These are phyloP conservation scores for Stigmatopora nigra DNA, from an alignment of 2,113 vertebrate species.

Conservation along the genomic window DNA sequence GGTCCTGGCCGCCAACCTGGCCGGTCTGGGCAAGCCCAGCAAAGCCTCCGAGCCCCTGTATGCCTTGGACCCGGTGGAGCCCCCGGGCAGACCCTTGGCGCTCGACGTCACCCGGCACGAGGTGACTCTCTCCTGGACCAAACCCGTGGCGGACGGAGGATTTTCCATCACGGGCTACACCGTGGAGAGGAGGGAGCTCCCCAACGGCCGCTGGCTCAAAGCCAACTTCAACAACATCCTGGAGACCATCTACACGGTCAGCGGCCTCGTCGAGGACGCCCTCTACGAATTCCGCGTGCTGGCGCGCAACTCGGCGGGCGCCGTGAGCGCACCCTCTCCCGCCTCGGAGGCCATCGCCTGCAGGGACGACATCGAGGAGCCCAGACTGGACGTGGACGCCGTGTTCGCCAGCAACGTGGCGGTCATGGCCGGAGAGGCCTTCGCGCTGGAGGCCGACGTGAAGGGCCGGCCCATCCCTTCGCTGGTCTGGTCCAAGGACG, in stretches of 20 bases:
- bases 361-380: conserved; percentile 92
- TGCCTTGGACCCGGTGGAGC: conserved; percentile 90
- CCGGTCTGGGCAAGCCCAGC: conserved; percentile 92
- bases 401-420: conserved; percentile 82
- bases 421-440: conserved; percentile 89
- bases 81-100: conserved; percentile 86
- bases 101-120: conserved; percentile 92
- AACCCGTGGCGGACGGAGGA: conserved; percentile 92
- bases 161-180: conserved; percentile 95
- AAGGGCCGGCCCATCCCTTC: conserved; percentile 86
- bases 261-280: conserved; percentile 88
- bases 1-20: conserved; percentile 91
- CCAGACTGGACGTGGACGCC: conserved; percentile 83
- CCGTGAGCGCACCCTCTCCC: conserved; percentile 88
- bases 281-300: conserved; percentile 93
- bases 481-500: conserved; percentile 91
- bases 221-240: conserved; percentile 95
- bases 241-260: conserved; percentile 92
- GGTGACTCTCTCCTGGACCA: conserved; percentile 88
- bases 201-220: conserved; percentile 94
- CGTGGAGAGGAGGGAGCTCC: conserved; percentile 91
- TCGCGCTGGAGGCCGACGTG: conserved; percentile 87
- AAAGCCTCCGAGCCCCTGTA: conserved; percentile 83
- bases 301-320: conserved; percentile 91
- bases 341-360: conserved; percentile 87